A percentile compares a stretch with the other conserved stretches of the same genome.
phyloP scores from a whole-genome alignment of 2,113 vertebrate species.

The Neopipo cinnamomea region DNA sequence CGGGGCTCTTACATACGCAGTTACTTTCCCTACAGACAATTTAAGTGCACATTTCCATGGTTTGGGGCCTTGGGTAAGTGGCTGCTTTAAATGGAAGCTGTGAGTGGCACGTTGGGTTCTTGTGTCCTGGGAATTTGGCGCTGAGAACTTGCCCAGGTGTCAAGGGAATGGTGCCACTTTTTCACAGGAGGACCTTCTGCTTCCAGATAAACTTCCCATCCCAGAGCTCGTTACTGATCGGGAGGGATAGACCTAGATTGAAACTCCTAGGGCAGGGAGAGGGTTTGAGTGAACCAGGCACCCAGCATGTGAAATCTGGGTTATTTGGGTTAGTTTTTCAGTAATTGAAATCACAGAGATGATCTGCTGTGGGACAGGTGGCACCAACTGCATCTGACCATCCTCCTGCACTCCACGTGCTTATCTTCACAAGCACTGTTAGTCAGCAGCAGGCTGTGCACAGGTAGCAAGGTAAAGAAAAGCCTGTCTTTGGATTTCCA shows the following conservation, averaged over 20 bases:
- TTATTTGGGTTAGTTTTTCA: background rate
- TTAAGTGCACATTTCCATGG: background rate
- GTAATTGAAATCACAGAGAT: background rate
- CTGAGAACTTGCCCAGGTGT: background rate
- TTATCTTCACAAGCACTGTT: background rate
- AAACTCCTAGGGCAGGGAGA: background rate
- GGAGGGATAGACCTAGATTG: background rate
- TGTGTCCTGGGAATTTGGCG: fast-evolving
- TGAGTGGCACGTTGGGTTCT: fast-evolving
- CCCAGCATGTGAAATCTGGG: background rate
- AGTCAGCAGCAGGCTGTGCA: background rate
- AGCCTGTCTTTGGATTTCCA: background rate
- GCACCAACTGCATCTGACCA: background rate
- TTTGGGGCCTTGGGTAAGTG: background rate
- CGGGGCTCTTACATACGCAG: background rate
- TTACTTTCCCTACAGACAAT: background rate
- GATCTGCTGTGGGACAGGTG: background rate
- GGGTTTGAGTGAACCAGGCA: background rate
- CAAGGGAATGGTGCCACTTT: too few relatives aligned
- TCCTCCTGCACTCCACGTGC: background rate
- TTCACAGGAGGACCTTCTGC: background rate
- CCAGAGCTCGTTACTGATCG: background rate
- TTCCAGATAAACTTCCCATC: background rate
- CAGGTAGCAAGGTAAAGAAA: background rate
- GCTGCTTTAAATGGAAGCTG: background rate